Base-by-base conservation (phyloP, 2,113 vertebrate genomes). In the Labrus mixtus region DNA sequence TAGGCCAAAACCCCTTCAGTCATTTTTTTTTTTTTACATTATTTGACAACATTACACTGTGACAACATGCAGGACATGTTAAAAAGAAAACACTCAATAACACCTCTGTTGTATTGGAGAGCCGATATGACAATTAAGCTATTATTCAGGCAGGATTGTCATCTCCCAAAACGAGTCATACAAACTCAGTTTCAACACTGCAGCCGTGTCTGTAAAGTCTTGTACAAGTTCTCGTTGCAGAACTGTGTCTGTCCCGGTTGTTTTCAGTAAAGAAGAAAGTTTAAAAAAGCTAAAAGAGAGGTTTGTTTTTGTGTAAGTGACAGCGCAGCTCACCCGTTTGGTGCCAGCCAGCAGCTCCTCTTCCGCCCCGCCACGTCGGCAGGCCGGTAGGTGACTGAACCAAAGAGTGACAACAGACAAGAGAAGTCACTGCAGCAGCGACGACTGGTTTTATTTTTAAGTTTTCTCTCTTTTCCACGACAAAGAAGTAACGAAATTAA, bases 331-430 rank as follows among this genome's bases (percentile, higher is more conserved):
- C 91, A 94, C 93, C 94, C 83, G 83, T 58, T 73, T 6, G 36
- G 83, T 89, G 86, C 78, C 89, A 87, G 85, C 60, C 80, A 67
- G 78, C 76, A 61, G 76, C 76, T 82, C 77, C 72, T 79, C 85
- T 93, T 93, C 93, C 93, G 91, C 91, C 88, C 90, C 93, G 95
- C 95, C 95, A 95, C 95, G 95, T 95, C 93, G 91, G 92, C 95
- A 95, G 86, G 77, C 80, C 74, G 58, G 69, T 13, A 3, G 3
- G 53, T 73, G 84, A 84, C 90, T 56, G 78, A 68, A 55, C 76
- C 79, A 33, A 78, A 90, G 90, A 90, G 62, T 19, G 16, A 10
- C 46, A 2, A 1, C 8, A 0, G 16, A 15, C 79, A 84, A 92
- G 86, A 90, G 56, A 20, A 9, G 13, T 89, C 74, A 10, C 84